Evolutionary conservation across 2,888 invertebrate species (phyloP).

Genomic region (Xestia sexstrigata): DNA sequence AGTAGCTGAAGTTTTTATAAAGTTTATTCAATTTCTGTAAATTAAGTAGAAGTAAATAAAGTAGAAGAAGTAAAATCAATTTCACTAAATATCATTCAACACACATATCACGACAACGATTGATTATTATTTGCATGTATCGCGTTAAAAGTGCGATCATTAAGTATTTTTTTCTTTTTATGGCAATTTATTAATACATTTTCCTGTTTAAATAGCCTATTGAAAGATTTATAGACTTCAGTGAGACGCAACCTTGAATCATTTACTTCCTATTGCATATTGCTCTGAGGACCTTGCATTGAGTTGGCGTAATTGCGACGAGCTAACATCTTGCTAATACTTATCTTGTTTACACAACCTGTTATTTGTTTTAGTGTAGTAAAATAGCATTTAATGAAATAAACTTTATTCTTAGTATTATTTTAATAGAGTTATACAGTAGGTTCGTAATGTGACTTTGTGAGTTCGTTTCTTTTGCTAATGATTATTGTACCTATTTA

Average conservation of each 20-base stretch:
- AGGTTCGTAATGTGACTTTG: not conserved
- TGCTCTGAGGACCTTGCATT: conserved; percentile 83
- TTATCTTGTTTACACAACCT: conserved; percentile 73
- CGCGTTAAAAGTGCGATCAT: conserved; percentile 8
- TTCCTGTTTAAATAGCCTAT: conserved; percentile 72
- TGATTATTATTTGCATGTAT: not conserved
- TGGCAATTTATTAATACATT: conserved; percentile 64
- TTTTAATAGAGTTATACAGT: not conserved
- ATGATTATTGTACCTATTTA: conserved; percentile 30
- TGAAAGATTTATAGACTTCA: conserved; percentile 78
- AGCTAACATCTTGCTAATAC: conserved; percentile 74
- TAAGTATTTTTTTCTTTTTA: conserved; percentile 48
- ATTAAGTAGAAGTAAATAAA: too few species aligned
- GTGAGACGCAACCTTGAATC: conserved; percentile 79
- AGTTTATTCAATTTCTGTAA: not conserved
- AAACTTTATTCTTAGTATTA: conserved; percentile 25
- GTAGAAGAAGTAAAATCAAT: too few species aligned
- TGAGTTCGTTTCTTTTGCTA: conserved; percentile 31
- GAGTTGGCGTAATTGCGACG: conserved; percentile 79
- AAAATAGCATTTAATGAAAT: conserved; percentile 46
- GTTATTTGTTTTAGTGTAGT: conserved; percentile 57
- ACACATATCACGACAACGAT: not conserved
- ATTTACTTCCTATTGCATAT: conserved; percentile 85
- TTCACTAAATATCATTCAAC: not conserved
- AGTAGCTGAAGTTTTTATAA: conserved; percentile 38